These are phyloP conservation scores for rabbit (Oryctolagus cuniculus) DNA, from an alignment of 2,113 vertebrate genomes.

Conservation along the genomic window mOryCun1.1 NC_091445.1:86444001-86444500, in stretches of 20 bases:
- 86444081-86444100: no score
- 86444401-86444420: slow-evolving; percentile 59
- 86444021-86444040: no score
- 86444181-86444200: no score
- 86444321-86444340: neutral
- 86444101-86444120: no score
- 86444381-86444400: slow-evolving; percentile 15
- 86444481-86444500: slow-evolving; percentile 46
- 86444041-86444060: no score
- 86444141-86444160: no score
- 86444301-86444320: slow-evolving; percentile 37
- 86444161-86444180: no score
- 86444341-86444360: slow-evolving; percentile 43
- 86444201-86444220: no score
- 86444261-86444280: slow-evolving; percentile 53
- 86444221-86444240: no score
- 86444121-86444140: no score
- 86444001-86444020: no score
- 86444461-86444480: slow-evolving; percentile 31
- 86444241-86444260: neutral
- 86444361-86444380: slow-evolving; percentile 56
- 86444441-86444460: neutral
- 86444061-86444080: no score
- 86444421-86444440: slow-evolving; percentile 42
- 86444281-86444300: slow-evolving; percentile 51